Evolutionary conservation across 2,888 invertebrate genomes (phyloP), one percentile per base, ranked within the genome.

Genomic region (Apamea sordens): DNA sequence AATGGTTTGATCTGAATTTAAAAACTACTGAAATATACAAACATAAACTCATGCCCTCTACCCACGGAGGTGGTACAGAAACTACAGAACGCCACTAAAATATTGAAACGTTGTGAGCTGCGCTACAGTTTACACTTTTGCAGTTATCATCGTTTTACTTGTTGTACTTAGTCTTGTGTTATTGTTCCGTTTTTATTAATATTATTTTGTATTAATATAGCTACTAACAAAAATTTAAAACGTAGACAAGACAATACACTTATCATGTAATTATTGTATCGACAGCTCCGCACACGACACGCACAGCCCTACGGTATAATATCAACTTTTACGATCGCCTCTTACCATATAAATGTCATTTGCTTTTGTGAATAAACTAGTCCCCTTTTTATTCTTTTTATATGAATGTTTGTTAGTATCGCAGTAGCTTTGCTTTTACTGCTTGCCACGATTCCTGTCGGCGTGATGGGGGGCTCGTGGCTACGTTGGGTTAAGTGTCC

Each of bases 341-440:
- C 86, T 90, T 90, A 88, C 88, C 89, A 90, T 90, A 90, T 88
- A 90, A 89, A 90, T 89, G 89, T 90, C 89, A 88, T 89, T 89
- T 89, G 89, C 87, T 90, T 90, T 89, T 90, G 88, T 89, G 86
- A 88, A 90, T 90, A 90, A 89, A 89, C 89, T 89, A 89, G 83
- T 88, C 88, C 86, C 87, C 88, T 89, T 89, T 89, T 89, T 89
- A 89, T 89, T 82, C 82, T 86, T 89, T 89, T 89, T 89, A 89
- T 89, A 87, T 74, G 85, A 87, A 89, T 89, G 88, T 89, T 88
- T 89, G 89, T 86, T 83, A 82, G 89, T 88, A 88, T 89, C 85
- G 89, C 85, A 82, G 88, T 73, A 85, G 85, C 80, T 89, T 86
- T 81, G 86, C 87, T 82, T 86, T 89, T 88, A 89, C 87, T 83